Evolutionary conservation across 2,888 invertebrate genomes (phyloP).

Genomic region (Apamea monoglypha): DNA sequence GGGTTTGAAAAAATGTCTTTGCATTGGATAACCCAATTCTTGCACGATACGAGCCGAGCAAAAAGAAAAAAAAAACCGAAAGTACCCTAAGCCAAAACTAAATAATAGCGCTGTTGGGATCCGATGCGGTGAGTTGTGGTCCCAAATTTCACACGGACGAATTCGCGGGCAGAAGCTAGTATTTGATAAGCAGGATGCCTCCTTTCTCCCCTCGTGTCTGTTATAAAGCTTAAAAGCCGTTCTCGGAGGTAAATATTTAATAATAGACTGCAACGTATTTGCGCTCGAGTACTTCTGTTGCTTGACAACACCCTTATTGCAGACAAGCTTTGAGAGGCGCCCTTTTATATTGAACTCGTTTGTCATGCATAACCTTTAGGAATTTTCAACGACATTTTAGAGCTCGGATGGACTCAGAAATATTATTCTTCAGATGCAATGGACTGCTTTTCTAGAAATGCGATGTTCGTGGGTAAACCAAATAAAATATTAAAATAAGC

Average conservation of each 20-base stretch:
- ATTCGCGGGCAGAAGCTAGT: too few relatives aligned
- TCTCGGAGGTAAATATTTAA: background rate
- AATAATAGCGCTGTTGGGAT: too few relatives aligned
- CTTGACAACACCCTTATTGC: background rate
- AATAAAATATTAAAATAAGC: conserved; percentile 11
- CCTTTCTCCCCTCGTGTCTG: too few relatives aligned
- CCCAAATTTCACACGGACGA: too few relatives aligned
- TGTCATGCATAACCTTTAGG: background rate
- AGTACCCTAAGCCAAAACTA: too few relatives aligned
- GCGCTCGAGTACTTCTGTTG: background rate
- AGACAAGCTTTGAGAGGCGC: too few relatives aligned
- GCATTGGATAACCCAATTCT: too few relatives aligned
- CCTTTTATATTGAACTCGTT: background rate
- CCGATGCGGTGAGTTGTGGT: too few relatives aligned
- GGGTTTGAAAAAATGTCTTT: too few relatives aligned
- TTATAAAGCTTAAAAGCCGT: background rate
- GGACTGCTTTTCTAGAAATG: background rate
- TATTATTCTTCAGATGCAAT: background rate
- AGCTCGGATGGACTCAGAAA: background rate
- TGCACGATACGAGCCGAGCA: too few relatives aligned
- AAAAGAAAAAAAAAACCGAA: too few relatives aligned
- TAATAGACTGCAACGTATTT: background rate
- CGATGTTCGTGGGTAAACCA: conserved; percentile 5
- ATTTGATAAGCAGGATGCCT: background rate
- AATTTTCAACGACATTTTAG: conserved; percentile 3